These are phyloP conservation scores for Torymus texanus DNA, from an alignment of 2,888 invertebrate genomes.

Conservation along the genomic window DNA sequence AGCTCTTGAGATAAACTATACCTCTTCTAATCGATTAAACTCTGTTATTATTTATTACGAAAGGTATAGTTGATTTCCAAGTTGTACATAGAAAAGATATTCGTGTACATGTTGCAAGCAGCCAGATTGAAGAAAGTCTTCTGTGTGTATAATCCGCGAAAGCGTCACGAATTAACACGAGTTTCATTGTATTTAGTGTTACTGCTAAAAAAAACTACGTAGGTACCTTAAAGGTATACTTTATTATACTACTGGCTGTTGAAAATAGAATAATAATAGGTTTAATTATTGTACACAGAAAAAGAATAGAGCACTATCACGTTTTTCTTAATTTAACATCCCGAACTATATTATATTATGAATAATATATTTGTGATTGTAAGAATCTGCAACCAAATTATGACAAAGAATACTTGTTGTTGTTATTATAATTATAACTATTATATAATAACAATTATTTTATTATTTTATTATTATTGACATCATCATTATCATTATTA, in stretches of 20 bases:
- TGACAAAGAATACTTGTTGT: constrained; percentile 75
- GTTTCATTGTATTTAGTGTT: constrained; percentile 71
- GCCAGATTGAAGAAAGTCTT: constrained; percentile 49
- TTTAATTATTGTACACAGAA: constrained; percentile 73
- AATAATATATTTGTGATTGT: constrained; percentile 75
- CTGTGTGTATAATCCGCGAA: constrained; percentile 47
- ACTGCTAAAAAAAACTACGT: constrained; percentile 70
- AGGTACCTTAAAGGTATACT: constrained; percentile 75
- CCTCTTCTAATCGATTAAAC: constrained; percentile 36
- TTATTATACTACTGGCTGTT: constrained; percentile 76
- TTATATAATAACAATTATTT: constrained; percentile 65
- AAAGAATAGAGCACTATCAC: constrained; percentile 72
- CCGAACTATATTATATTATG: constrained; percentile 72
- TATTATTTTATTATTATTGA: constrained; percentile 65
- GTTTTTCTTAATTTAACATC: constrained; percentile 73
- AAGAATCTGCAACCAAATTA: constrained; percentile 75
- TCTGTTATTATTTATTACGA: constrained; percentile 51
- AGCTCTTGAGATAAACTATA: constrained; percentile 27
- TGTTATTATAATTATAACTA: constrained; percentile 75
- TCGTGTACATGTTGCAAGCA: constrained; percentile 54
- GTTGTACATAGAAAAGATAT: constrained; percentile 48
- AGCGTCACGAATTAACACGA: constrained; percentile 60
- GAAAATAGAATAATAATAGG: constrained; percentile 75
- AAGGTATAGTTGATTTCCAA: constrained; percentile 35
- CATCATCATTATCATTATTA: constrained; percentile 66